These are phyloP conservation scores for Orbicella faveolata DNA, from an alignment of 64 coral and sea anemone genomes.

Conservation along the genomic window DNA sequence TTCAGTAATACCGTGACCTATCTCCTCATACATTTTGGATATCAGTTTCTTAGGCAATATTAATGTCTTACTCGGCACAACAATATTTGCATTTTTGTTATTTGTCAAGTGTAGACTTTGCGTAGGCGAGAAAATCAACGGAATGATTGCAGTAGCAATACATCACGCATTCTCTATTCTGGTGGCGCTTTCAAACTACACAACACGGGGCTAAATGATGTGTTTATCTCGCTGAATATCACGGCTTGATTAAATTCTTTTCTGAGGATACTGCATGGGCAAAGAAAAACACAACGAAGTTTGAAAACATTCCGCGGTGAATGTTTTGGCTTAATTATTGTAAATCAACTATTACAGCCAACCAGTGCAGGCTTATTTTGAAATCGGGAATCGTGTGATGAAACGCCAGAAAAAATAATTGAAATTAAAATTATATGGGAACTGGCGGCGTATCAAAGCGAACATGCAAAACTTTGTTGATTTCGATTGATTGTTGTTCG, in stretches of 20 bases:
- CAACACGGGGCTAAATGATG: background rate
- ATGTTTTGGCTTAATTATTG: background rate
- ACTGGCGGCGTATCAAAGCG: conserved; percentile 26
- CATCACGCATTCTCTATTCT: background rate
- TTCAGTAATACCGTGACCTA: background rate
- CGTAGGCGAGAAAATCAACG: conserved; percentile 43
- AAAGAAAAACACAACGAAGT: background rate
- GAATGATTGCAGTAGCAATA: background rate
- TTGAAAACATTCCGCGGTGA: conserved; percentile 6
- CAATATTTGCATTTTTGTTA: conserved; percentile 35
- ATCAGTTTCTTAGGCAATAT: conserved; percentile 16
- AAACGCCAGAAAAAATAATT: conserved; percentile 13
- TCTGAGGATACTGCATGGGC: background rate
- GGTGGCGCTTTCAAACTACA: background rate
- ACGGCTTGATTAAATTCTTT: background rate
- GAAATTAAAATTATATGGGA: background rate
- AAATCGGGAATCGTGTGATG: background rate
- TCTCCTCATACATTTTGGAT: conserved; percentile 9
- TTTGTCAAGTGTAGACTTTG: conserved; percentile 12
- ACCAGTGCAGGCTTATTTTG: background rate
- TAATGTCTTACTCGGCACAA: conserved; percentile 17
- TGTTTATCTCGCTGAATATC: background rate
- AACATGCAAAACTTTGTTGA: background rate
- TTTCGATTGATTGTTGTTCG: background rate
- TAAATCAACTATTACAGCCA: background rate